phyloP scores from a whole-genome alignment of 1,140 invertebrate species.

The Spodoptera litura region DNA sequence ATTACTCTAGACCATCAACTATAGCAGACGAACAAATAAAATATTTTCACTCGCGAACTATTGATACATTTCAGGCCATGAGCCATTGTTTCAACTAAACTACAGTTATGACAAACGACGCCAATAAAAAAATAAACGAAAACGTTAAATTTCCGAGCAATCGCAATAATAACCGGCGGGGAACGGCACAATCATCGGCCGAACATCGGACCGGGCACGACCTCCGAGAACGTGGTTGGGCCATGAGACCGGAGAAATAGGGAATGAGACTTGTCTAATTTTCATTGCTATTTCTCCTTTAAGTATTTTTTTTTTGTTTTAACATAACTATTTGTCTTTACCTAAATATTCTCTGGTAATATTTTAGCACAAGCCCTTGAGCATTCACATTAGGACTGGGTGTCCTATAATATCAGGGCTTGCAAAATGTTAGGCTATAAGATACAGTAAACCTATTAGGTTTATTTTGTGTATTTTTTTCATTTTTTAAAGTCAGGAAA shows the following conservation, averaged over 20 bases:
- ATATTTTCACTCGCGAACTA: background rate
- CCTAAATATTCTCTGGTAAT: too few relatives aligned
- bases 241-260: background rate
- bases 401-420: too few relatives aligned
- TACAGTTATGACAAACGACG: constrained; percentile 24
- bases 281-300: too few relatives aligned
- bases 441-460: too few relatives aligned
- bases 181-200: constrained; percentile 32
- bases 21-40: constrained; percentile 12
- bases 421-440: too few relatives aligned
- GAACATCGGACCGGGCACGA: background rate
- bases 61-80: constrained; percentile 4
- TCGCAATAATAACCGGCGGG: constrained; percentile 24
- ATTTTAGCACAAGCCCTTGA: too few relatives aligned
- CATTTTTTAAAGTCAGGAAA: too few relatives aligned
- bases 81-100: constrained; percentile 37
- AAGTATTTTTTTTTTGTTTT: too few relatives aligned
- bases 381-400: too few relatives aligned
- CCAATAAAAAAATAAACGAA: constrained; percentile 33
- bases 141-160: constrained; percentile 42
- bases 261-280: too few relatives aligned
- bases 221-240: background rate
- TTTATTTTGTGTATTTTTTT: too few relatives aligned
- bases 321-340: too few relatives aligned
- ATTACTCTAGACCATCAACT: background rate